phyloP scores from a whole-genome alignment of 2,797 vertebrate genomes.

The Erithacus rubecula region DNA sequence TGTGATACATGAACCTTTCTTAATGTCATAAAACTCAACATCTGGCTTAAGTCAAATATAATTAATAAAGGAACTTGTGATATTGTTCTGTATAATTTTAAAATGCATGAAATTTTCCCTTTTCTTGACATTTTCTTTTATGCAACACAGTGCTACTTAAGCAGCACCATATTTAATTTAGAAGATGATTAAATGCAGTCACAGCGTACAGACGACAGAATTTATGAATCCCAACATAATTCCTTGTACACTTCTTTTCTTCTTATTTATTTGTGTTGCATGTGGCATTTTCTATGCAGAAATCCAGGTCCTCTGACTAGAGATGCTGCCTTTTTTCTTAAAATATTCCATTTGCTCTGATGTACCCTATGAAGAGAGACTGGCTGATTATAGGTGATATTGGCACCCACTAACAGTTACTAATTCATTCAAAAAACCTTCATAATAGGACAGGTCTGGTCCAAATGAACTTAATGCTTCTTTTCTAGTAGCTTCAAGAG shows the following conservation, averaged over 20 bases:
- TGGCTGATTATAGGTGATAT: background rate
- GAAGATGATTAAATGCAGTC: background rate
- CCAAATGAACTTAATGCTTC: background rate
- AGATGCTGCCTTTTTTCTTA: background rate
- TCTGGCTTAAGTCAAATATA: background rate
- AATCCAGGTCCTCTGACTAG: background rate
- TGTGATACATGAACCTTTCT: background rate
- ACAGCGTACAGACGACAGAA: background rate
- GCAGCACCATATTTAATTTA: constrained; percentile 6
- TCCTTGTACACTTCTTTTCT: background rate
- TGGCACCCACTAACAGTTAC: background rate
- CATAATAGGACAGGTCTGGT: background rate
- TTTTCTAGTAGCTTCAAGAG: background rate
- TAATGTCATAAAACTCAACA: background rate
- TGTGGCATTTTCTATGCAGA: background rate
- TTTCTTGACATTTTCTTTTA: background rate
- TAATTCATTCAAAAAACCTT: background rate
- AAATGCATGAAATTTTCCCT: background rate
- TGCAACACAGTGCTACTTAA: background rate
- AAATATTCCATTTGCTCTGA: background rate
- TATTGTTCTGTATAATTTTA: background rate
- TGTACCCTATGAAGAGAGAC: background rate
- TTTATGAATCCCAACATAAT: background rate
- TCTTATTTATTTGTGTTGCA: background rate
- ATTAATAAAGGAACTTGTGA: background rate